phyloP scores from a whole-genome alignment of 2,113 vertebrate genomes.

The Panthera leo region DNA sequence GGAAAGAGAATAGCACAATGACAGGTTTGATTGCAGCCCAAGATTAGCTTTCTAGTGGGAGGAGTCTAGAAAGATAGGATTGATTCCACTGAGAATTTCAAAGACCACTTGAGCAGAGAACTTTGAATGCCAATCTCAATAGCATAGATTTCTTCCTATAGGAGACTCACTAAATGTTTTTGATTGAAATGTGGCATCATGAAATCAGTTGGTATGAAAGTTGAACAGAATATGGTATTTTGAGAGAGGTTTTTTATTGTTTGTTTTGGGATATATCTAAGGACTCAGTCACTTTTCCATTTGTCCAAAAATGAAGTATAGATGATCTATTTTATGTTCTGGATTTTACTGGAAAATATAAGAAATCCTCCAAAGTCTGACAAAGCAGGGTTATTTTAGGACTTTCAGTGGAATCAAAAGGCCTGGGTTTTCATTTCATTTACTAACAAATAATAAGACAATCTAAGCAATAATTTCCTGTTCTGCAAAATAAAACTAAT shows the following conservation, averaged over 20 bases:
- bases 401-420: not conserved
- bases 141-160: not conserved
- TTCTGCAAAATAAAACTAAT: not conserved
- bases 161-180: not conserved
- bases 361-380: not conserved
- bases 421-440: not conserved
- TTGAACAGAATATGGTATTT: not conserved
- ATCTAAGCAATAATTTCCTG: not conserved
- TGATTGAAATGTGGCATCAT: not conserved
- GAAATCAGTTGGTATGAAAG: not conserved
- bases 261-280: not conserved
- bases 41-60: not conserved
- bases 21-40: not conserved
- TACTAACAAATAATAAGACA: constrained; percentile 39
- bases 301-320: not conserved
- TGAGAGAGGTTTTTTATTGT: not conserved
- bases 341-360: constrained; percentile 8
- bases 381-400: not conserved
- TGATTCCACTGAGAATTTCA: not conserved
- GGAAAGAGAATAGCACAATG: not conserved
- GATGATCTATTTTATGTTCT: not conserved
- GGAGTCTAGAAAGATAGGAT: not conserved
- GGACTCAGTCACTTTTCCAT: not conserved
- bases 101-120: not conserved
- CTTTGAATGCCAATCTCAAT: not conserved